Evolutionary conservation across 2,888 invertebrate species (phyloP).

Genomic region (Protodeltote pygarga): DNA sequence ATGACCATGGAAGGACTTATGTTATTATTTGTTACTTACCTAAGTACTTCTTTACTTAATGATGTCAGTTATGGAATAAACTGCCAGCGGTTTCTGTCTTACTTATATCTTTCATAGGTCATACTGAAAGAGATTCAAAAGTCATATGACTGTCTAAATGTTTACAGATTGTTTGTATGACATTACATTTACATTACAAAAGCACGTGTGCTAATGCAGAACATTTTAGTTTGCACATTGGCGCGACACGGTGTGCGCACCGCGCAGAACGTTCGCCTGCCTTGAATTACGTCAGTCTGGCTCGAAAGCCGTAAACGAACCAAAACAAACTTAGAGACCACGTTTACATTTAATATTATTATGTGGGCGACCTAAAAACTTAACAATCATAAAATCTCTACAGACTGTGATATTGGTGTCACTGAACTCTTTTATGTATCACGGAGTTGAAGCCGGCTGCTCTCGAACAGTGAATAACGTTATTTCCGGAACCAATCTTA

Average conservation of each 20-base stretch:
- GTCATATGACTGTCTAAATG: slow-evolving; percentile 51
- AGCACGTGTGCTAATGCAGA: slow-evolving; percentile 69
- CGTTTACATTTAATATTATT: slow-evolving; percentile 41
- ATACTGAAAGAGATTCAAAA: background rate
- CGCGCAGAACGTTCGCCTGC: slow-evolving; percentile 51
- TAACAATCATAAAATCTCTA: slow-evolving; percentile 6
- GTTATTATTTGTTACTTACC: too few species aligned
- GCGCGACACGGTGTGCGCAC: slow-evolving; percentile 51
- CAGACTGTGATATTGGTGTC: slow-evolving; percentile 50
- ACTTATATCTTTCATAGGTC: background rate
- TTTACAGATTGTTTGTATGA: slow-evolving; percentile 64
- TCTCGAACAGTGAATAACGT: slow-evolving; percentile 49
- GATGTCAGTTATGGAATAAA: background rate
- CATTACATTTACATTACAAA: slow-evolving; percentile 71
- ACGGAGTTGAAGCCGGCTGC: slow-evolving; percentile 45
- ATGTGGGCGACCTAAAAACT: slow-evolving; percentile 20
- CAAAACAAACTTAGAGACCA: slow-evolving; percentile 63
- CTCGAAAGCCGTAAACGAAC: slow-evolving; percentile 53
- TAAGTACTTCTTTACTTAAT: too few species aligned
- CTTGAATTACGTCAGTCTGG: slow-evolving; percentile 76
- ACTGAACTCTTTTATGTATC: slow-evolving; percentile 59
- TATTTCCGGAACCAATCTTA: slow-evolving; percentile 61
- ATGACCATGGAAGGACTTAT: too few species aligned
- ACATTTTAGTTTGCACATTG: slow-evolving; percentile 64
- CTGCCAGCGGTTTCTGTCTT: background rate